These are phyloP conservation scores for Chironomus striatipennis DNA, from an alignment of 1,140 invertebrate species.

Conservation along the genomic window DNA sequence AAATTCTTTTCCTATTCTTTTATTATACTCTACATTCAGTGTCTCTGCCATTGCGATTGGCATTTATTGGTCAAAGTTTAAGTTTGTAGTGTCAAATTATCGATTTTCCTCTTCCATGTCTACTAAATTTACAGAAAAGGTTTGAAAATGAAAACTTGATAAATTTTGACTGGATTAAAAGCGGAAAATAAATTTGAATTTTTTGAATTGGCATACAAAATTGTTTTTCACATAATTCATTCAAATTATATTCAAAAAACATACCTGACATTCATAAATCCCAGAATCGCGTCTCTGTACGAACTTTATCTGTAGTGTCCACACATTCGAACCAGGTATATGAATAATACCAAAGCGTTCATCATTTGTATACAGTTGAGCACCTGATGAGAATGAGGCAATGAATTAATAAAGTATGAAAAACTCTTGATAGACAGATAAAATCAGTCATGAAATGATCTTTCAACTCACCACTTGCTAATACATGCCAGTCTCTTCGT, in stretches of 20 bases:
- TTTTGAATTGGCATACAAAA: too few relatives aligned
- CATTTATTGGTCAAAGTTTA: not conserved
- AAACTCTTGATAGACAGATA: not conserved
- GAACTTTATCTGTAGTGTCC: constrained; percentile 90
- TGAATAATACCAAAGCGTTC: constrained; percentile 68
- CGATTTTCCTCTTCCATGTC: too few relatives aligned
- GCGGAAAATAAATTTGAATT: too few relatives aligned
- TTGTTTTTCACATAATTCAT: not conserved
- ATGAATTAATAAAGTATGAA: not conserved
- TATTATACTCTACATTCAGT: too few relatives aligned
- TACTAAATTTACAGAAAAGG: too few relatives aligned
- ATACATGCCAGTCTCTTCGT: constrained; percentile 81
- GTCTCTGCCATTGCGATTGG: not conserved
- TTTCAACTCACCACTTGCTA: constrained; percentile 46
- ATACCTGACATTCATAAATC: constrained; percentile 92
- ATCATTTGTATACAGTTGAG: constrained; percentile 85
- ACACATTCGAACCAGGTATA: constrained; percentile 55
- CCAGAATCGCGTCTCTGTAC: constrained; percentile 85
- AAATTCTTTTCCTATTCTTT: not conserved
- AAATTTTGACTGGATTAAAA: too few relatives aligned
- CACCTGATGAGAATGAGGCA: constrained; percentile 48
- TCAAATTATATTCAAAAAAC: constrained; percentile 29
- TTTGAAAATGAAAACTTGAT: too few relatives aligned
- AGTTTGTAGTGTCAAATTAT: too few relatives aligned
- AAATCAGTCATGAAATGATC: not conserved